Base-by-base conservation (phyloP, 2,113 vertebrate genomes). In the Craseonycteris thonglongyai region DNA sequence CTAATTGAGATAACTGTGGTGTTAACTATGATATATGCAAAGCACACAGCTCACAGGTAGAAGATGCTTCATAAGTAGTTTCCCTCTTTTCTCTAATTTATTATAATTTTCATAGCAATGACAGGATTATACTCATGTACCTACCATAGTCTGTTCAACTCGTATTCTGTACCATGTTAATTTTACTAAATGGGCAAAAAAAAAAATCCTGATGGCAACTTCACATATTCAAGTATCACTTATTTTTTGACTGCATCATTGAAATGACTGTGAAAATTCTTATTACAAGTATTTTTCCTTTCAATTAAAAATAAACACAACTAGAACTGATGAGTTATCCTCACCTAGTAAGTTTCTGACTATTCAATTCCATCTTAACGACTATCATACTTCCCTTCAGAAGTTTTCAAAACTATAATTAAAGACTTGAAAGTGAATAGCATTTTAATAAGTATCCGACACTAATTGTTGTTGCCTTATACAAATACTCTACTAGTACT, bases 281-380 rank as follows among this genome's bases (percentile, higher is more conserved):
- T 78, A 58, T 19, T 47, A 59, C 2, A 87, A 92, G 40, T 65
- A 82, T 10, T 61, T 93, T 83, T 83, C 71, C 58, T 94, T 87
- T 90, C 42, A 90, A 87, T 72, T 59, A 74, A 75, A 92, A 94
- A 42, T 40, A 85, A 93, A 72, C n/a, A 51, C 45, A 76, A 85
- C 35, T 47, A 89, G 38, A 81, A 89, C 56, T 42, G 49, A 80
- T 51, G 24, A 79, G 56, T 9, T 35, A 49, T 38, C 28, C 65
- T 86, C 28, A 76, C 19, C 28, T 2, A 47, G 6, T 35, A 94
- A 47, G 49, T 81, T 89, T 86, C 65, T 75, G 45, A 75, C 45
- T 79, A 10, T 71, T 59, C 28, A 45, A 24, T 58, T 71, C 33
- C 42, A 89, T 35, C 40, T 56, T 59, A 90, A 6, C 13, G 65